A percentile compares a stretch with the other conserved stretches of the same genome.
Conservation (phyloP, 2,888 invertebrate species). For the Machimus rusticus region DNA sequence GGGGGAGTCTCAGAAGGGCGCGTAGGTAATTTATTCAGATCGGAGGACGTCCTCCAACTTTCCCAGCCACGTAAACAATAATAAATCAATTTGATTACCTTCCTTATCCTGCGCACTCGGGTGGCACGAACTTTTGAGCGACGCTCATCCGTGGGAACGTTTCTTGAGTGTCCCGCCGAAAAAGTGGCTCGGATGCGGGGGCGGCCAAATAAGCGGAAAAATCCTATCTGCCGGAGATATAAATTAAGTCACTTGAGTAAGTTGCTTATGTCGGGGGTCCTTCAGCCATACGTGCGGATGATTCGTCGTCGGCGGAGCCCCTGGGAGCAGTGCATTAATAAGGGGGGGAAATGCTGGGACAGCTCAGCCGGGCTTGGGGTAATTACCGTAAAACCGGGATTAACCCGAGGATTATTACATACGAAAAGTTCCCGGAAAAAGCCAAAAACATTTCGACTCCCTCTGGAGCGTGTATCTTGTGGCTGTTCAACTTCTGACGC, state of each 20-base stretch:
- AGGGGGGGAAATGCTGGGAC: not conserved
- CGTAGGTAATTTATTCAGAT: conserved; percentile 40
- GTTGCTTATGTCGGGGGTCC: not conserved
- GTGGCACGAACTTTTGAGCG: conserved; percentile 31
- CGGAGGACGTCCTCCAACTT: conserved; percentile 27
- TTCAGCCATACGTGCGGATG: not conserved
- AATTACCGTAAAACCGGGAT: conserved; percentile 16
- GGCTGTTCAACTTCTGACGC: not conserved
- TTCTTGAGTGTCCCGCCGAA: not conserved
- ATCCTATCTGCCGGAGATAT: conserved; percentile 39
- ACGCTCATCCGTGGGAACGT: not conserved
- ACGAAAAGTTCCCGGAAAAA: not conserved
- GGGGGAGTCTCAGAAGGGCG: not conserved
- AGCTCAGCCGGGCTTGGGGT: conserved; percentile 1
- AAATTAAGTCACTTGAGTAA: conserved; percentile 40
- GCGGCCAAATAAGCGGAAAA: conserved; percentile 8
- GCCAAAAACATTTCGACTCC: not conserved
- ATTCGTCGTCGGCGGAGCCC: not conserved
- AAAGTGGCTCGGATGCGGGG: not conserved
- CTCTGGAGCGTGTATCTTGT: not conserved
- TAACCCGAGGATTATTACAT: conserved; percentile 1
- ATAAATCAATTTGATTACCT: conserved; percentile 44
- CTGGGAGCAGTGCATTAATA: conserved; percentile 7
- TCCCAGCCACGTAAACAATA: conserved; percentile 42
- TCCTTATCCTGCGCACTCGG: conserved; percentile 8